Base-by-base conservation (phyloP, 2,113 vertebrate genomes). In the human (Homo sapiens) region DNA sequence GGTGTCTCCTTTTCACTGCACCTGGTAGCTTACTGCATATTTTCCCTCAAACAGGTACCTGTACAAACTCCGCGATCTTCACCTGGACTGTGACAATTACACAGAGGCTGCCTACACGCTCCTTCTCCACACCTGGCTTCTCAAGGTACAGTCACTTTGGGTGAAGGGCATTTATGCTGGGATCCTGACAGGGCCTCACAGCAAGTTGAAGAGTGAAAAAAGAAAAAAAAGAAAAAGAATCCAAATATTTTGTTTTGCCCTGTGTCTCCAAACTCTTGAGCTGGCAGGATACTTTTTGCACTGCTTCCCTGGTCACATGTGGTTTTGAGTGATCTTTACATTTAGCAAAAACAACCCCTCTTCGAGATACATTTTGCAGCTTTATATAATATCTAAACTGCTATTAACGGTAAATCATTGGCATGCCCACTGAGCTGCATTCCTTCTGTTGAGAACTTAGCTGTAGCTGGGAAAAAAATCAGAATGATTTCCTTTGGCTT, bases 21-120 rank as follows among this genome's bases (percentile, higher is more conserved):
- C 20, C 45, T 82, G 8, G 3, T 90, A 55, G 84, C 30, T 64
- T 35, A 88, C 8, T 45, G 9, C 59, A 1, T 14, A 12, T 95
- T 97, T 55, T 93, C 9, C 80, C 91, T 59, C 59, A 86, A n/a
- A 97, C 96, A 99, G 99, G 96, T 99, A 99, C 96, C 99, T 99
- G 66, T 99, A 99, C 98, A 99, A 99, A 94, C 97, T 99, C 94
- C 98, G 99, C 13, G 99, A 99, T 98, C 99, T 99, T 98, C 99
- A 99, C 98, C 98, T 99, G 98, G 99, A 99, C 92, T 99, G 99
- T 83, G 99, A 99, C 96, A 99, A 99, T 98, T 99, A 99, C 98
- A 99, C 99, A 0, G 99, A 99, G 97, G 99, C 99, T 0, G 99
- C 99, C 0, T 99, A 99, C 72, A 99, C 99, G 0, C 99, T 99